Evolutionary conservation across 2,888 invertebrate genomes (phyloP).

Genomic region (Netelia fuscicornis): DNA sequence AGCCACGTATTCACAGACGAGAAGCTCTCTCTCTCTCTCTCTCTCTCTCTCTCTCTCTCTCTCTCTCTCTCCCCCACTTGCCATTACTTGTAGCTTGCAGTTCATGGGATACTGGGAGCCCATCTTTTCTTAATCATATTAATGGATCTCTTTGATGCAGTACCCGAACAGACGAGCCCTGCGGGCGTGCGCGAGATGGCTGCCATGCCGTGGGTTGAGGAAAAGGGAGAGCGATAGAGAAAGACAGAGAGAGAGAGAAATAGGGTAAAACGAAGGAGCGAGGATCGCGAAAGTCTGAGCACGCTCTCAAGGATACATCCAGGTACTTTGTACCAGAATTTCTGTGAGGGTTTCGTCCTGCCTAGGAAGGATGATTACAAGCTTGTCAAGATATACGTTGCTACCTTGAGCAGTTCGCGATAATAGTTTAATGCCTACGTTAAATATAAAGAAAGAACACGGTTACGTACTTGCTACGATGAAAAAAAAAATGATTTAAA

Average conservation of each 20-base stretch:
- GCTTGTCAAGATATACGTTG: constrained; percentile 20
- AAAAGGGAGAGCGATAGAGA: constrained; percentile 22
- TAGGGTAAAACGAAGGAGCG: constrained; percentile 20
- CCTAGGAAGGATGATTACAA: constrained; percentile 21
- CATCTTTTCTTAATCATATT: constrained; percentile 68
- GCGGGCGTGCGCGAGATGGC: constrained; percentile 21
- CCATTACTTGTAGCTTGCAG: constrained; percentile 22
- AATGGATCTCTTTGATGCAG: constrained; percentile 70
- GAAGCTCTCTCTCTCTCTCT: background rate
- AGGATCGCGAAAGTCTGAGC: constrained; percentile 8
- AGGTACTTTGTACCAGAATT: constrained; percentile 33
- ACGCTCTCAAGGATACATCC: constrained; percentile 33
- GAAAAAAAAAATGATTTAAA: no score
- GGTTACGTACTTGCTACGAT: background rate
- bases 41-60: background rate
- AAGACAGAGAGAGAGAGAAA: background rate
- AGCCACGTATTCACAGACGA: constrained; percentile 4
- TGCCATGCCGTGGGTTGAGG: background rate
- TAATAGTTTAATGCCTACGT: constrained; percentile 4
- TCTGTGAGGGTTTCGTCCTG: constrained; percentile 13
- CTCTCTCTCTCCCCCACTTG: background rate
- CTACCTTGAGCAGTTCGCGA: background rate
- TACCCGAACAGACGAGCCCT: constrained; percentile 44
- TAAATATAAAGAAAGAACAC: constrained; percentile 3
- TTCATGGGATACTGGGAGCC: constrained; percentile 37